phyloP scores from a whole-genome alignment of 2,113 vertebrate genomes.

The Gavialis gangeticus region DNA sequence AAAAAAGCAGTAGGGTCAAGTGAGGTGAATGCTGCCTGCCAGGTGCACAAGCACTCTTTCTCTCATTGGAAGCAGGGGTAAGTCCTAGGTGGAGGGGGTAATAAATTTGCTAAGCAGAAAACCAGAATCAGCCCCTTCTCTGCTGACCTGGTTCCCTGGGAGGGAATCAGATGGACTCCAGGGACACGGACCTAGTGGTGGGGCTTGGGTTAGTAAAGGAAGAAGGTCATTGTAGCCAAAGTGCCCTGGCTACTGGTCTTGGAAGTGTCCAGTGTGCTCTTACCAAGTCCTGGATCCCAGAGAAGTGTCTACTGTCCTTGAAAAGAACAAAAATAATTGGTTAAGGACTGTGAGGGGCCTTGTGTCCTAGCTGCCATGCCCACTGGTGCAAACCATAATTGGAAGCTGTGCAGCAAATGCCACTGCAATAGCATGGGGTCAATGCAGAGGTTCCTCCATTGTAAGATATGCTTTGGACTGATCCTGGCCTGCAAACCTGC shows the following conservation, averaged over 20 bases:
- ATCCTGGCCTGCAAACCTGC: neutral
- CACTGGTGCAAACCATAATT: accelerated
- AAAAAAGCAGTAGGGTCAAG: neutral
- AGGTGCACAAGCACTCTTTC: neutral
- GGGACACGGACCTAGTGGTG: neutral
- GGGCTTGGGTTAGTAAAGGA: neutral
- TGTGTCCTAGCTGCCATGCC: neutral
- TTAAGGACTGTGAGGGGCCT: neutral
- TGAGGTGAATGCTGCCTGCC: neutral
- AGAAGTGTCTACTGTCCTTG: neutral
- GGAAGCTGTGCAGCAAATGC: neutral
- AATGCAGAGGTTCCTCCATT: neutral
- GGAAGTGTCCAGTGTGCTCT: neutral
- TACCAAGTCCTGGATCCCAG: neutral
- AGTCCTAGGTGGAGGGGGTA: neutral
- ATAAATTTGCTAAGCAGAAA: neutral
- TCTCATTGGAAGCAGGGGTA: neutral
- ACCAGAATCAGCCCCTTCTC: neutral
- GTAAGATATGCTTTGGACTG: neutral
- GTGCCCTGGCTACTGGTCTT: neutral
- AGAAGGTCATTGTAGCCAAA: neutral
- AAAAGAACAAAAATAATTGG: neutral
- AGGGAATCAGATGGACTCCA: accelerated
- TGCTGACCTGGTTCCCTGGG: neutral
- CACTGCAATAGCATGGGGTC: accelerated